A percentile compares a stretch with the other conserved stretches of the same genome.
Conservation (phyloP, 1,140 invertebrate species). For the Eufriesea mexicana region DNA sequence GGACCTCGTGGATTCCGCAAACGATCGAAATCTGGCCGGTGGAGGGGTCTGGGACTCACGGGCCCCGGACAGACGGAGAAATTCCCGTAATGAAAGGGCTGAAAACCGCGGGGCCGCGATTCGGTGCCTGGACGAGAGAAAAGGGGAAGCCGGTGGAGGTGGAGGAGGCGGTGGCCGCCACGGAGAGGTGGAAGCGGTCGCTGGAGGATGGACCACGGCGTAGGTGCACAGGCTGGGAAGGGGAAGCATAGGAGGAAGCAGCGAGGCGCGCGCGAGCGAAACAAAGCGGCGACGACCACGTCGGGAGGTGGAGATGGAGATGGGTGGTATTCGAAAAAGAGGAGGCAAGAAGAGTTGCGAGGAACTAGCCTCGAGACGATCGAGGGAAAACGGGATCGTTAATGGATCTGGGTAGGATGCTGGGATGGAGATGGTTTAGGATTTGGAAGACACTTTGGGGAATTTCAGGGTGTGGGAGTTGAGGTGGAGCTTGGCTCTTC, state of each 20-base stretch:
- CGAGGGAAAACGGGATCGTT: constrained; percentile 7
- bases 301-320: constrained; percentile 28
- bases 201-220: constrained; percentile 45
- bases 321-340: constrained; percentile 51
- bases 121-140: constrained; percentile 31
- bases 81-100: constrained; percentile 74
- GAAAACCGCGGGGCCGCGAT: constrained; percentile 59
- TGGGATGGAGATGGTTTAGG: background rate
- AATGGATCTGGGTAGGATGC: background rate
- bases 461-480: too few relatives aligned
- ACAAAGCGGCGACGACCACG: background rate
- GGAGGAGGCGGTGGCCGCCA: constrained; percentile 43
- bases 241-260: constrained; percentile 37
- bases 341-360: constrained; percentile 13
- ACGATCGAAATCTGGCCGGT: background rate
- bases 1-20: background rate
- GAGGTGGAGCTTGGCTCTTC: too few relatives aligned
- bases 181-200: constrained; percentile 42
- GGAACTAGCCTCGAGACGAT: background rate
- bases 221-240: background rate
- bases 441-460: too few relatives aligned
- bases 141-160: constrained; percentile 46
- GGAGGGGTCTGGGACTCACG: background rate
- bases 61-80: constrained; percentile 68
- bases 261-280: constrained; percentile 14